Percentiles rank a stretch among this genome's conserved stretches.
These are phyloP conservation scores for Ostrea denselamellosa DNA, from an alignment of 1,140 invertebrate genomes.

Conservation along the genomic window DNA sequence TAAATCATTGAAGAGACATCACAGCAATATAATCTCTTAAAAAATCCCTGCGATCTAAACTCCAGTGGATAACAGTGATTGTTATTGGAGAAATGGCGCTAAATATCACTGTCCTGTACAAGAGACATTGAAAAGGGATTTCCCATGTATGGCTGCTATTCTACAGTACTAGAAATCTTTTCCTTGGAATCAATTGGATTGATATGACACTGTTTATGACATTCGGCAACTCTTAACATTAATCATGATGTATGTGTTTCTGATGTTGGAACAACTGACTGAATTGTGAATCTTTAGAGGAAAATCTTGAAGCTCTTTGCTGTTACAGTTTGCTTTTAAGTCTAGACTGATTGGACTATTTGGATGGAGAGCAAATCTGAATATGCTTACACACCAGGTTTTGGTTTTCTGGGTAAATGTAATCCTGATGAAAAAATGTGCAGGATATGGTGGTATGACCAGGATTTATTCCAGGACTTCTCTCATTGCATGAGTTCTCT, in stretches of 20 bases:
- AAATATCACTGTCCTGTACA: conserved; percentile 13
- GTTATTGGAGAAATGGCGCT: conserved; percentile 37
- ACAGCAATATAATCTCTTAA: background rate
- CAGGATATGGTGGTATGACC: background rate
- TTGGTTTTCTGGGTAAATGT: too few species aligned
- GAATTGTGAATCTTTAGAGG: background rate
- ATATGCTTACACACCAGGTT: too few species aligned
- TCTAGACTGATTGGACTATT: background rate
- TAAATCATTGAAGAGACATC: background rate
- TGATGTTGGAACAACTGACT: background rate
- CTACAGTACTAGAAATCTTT: background rate
- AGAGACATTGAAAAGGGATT: conserved; percentile 28
- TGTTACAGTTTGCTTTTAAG: background rate
- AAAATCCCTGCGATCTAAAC: conserved; percentile 23
- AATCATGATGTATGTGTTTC: conserved; percentile 18
- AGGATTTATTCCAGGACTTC: background rate
- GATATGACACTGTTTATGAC: conserved; percentile 20
- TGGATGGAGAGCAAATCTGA: too few species aligned
- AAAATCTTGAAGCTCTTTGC: background rate
- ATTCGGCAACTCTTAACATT: background rate
- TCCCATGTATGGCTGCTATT: background rate
- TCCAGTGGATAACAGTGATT: background rate
- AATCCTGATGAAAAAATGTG: too few species aligned
- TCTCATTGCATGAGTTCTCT: background rate
- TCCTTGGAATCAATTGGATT: conserved; percentile 22